These are phyloP conservation scores for Sphecodes monilicornis DNA, from an alignment of 2,888 invertebrate species.

Conservation along the genomic window DNA sequence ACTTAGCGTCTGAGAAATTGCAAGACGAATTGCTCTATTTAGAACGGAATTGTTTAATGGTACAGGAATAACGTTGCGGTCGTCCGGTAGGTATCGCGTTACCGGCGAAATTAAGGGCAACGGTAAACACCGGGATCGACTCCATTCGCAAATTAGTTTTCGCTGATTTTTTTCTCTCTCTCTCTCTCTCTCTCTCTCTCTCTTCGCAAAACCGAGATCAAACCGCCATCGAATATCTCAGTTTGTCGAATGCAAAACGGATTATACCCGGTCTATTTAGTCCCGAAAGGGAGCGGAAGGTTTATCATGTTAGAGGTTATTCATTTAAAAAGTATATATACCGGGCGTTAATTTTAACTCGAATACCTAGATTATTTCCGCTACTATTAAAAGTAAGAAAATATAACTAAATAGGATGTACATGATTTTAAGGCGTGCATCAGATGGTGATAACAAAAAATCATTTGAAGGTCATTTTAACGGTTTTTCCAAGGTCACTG, in stretches of 20 bases:
- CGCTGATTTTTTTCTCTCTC: not conserved
- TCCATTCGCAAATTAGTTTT: not conserved
- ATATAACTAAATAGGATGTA: too few species aligned
- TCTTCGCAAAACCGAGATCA: not conserved
- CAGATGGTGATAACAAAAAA: too few species aligned
- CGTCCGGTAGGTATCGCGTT: not conserved
- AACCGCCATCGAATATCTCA: not conserved
- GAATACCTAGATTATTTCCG: too few species aligned
- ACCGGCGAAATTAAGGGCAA: not conserved
- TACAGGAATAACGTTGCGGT: conserved; percentile 4
- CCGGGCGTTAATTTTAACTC: too few species aligned
- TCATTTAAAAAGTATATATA: not conserved
- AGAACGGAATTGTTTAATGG: not conserved
- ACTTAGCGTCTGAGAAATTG: conserved; percentile 11
- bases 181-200: not conserved
- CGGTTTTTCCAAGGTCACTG: too few species aligned
- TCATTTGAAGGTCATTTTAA: too few species aligned
- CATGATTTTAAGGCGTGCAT: too few species aligned
- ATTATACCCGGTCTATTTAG: not conserved
- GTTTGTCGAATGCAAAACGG: not conserved
- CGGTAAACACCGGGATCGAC: not conserved
- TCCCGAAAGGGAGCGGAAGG: not conserved
- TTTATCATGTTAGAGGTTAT: not conserved
- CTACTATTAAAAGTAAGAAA: too few species aligned
- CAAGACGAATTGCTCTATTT: not conserved